Conservation (phyloP, 2,113 vertebrate species). For the Progne subis region DNA sequence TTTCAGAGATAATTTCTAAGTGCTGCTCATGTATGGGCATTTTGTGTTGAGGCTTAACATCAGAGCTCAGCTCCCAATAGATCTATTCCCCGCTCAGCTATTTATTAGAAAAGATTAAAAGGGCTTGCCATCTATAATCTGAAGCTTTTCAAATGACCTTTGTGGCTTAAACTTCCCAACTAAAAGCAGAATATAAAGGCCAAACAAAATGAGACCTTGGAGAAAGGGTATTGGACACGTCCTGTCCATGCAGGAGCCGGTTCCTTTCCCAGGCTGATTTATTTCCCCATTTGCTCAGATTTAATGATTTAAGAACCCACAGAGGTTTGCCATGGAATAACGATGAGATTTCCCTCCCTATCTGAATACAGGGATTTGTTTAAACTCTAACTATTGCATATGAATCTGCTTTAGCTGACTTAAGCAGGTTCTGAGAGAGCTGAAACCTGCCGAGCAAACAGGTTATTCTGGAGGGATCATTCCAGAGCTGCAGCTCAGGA, state of each 20-base stretch:
- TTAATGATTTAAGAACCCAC: background rate
- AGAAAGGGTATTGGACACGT: background rate
- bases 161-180: background rate
- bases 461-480: background rate
- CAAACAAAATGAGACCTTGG: background rate
- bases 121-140: slow-evolving; percentile 11
- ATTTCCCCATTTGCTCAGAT: background rate
- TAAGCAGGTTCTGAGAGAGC: background rate
- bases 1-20: background rate
- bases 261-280: background rate
- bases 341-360: accelerated
- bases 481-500: background rate
- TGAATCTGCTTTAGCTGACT: background rate
- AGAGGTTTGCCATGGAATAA: background rate
- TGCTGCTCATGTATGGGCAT: background rate
- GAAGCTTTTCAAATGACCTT: slow-evolving; percentile 35
- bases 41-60: background rate
- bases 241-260: accelerated
- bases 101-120: slow-evolving; percentile 57
- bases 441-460: background rate
- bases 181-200: background rate
- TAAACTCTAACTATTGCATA: slow-evolving; percentile 13
- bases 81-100: slow-evolving; percentile 28
- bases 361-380: slow-evolving; percentile 21
- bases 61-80: background rate